A percentile compares a stretch with the other conserved stretches of the same genome.
These are phyloP conservation scores for Aphis craccivora DNA, from an alignment of 1,140 invertebrate genomes.

Conservation along the genomic window DNA sequence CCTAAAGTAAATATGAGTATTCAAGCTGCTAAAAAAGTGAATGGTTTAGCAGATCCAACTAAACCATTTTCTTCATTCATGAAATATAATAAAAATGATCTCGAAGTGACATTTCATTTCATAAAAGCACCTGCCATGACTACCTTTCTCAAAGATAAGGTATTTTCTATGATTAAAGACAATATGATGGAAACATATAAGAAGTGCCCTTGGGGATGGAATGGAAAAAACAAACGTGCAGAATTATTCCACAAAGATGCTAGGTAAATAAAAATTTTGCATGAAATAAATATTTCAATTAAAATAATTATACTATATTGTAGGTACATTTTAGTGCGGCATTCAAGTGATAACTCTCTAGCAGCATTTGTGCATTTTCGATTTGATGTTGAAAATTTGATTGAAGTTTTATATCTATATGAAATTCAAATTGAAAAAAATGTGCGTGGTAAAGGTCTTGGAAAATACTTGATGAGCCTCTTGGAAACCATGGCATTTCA, in stretches of 20 bases:
- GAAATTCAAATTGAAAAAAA: conserved; percentile 79
- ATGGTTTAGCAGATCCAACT: conserved; percentile 24
- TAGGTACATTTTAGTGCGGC: conserved; percentile 72
- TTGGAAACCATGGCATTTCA: conserved; percentile 78
- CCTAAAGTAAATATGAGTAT: conserved; percentile 24
- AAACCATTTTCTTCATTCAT: conserved; percentile 28
- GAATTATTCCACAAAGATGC: conserved; percentile 77
- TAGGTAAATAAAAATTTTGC: conserved; percentile 62
- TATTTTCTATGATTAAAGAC: conserved; percentile 69
- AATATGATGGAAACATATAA: conserved; percentile 73
- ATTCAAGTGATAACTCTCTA: conserved; percentile 65
- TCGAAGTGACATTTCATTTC: conserved; percentile 10
- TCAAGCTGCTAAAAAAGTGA: not conserved
- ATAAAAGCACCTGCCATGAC: conserved; percentile 26
- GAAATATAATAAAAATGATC: conserved; percentile 39
- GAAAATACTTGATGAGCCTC: conserved; percentile 80
- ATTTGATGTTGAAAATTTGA: conserved; percentile 81
- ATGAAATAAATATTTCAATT: too few species aligned
- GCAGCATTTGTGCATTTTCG: conserved; percentile 80
- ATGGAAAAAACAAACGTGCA: conserved; percentile 72
- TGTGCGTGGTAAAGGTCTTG: conserved; percentile 76
- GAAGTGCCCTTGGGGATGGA: conserved; percentile 78
- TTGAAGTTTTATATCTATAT: conserved; percentile 84
- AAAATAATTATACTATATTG: not conserved
- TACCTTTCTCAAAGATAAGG: conserved; percentile 64